Evolutionary conservation across 2,113 vertebrate species (phyloP), one percentile per base, ranked within the genome.

Genomic region (Octodon degus): DNA sequence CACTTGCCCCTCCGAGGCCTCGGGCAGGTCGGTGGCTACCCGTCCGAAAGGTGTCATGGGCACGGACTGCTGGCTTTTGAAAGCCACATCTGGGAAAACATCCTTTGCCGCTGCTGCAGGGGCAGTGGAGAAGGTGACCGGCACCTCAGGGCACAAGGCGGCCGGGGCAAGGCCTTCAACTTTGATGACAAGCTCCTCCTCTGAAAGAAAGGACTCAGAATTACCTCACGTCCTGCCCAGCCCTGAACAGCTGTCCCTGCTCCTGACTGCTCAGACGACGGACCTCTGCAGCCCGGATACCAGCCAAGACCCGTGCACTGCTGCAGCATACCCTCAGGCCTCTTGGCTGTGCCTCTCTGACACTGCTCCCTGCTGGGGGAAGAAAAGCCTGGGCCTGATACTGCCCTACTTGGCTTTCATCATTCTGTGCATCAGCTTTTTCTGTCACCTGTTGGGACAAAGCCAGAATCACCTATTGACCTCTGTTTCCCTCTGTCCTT

Each of bases 1-100:
- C 90, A 97, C 95, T 24, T 94, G 93, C 53, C 98, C 96, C 79
- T 98, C 97, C 1, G 97, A 90, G 86, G 96, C 81, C 89, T 97
- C 93, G 1, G 97, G 67, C 89, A 98, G 93, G 90, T 98, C 95
- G 40, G 60, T 2, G 43, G 90, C 80, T 9, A 95, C 58, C 14
- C 82, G 95, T 55, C 91, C 97, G 24, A 97, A 98, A 25, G 97
- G 65, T 5, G 93, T 19, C 90, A 95, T 34, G 79, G 97, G 32
- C 17, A 90, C 34, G 16, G 96, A 53, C 67, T 96, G 96, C 50
- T 37, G 97, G 68, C 43, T 91, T 95, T 97, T 97, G 94, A 97
- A 98, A 83, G 97, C 79, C 70, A 96, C 86, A 3, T 97, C 97
- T 10, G 95, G 19, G 43, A 98, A 98, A 12, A 95, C 12, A 17